Evolutionary conservation across 1,140 invertebrate species (phyloP).

Genomic region (Aphidius gifuensis): DNA sequence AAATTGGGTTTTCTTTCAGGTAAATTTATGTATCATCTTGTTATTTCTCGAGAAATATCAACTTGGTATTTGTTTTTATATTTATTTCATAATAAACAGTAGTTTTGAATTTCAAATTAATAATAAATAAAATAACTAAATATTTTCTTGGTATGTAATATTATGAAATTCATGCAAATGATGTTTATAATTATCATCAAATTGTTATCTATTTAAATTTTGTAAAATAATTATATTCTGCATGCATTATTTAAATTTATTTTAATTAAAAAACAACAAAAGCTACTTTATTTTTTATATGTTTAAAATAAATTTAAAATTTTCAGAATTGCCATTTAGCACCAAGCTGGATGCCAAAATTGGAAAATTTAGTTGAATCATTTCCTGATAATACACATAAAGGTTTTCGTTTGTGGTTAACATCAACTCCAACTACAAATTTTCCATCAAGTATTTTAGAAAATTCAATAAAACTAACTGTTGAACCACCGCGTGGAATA

Average conservation of each 20-base stretch:
- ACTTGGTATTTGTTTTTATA: no score
- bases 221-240: neutral
- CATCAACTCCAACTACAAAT: constrained; percentile 63
- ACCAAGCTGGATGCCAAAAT: constrained; percentile 68
- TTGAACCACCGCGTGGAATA: constrained; percentile 67
- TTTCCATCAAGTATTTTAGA: constrained; percentile 71
- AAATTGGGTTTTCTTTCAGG: constrained; percentile 66
- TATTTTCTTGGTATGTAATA: no score
- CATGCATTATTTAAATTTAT: no score
- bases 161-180: no score
- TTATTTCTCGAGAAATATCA: no score
- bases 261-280: no score
- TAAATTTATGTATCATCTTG: constrained; percentile 23
- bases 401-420: constrained; percentile 72
- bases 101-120: no score
- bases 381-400: constrained; percentile 57
- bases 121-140: no score
- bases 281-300: no score
- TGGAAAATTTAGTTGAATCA: constrained; percentile 60
- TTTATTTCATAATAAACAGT: no score
- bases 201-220: constrained; percentile 2
- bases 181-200: no score
- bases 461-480: constrained; percentile 71
- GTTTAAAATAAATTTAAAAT: neutral
- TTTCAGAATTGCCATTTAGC: constrained; percentile 69